These are phyloP conservation scores for Pseudonaja textilis DNA, from an alignment of 2,113 vertebrate genomes.

Conservation along the genomic window DNA sequence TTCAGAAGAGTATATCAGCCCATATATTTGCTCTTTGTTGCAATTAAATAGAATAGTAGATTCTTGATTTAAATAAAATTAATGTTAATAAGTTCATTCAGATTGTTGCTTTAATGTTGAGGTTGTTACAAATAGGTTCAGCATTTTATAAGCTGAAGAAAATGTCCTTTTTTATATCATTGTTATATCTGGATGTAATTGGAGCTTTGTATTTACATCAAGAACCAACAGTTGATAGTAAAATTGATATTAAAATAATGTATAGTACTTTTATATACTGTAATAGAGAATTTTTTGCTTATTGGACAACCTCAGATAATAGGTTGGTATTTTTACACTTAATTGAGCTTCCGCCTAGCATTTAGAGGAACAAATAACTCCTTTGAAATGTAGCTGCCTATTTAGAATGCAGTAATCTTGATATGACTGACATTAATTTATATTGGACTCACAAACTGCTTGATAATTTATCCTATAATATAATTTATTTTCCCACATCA, in stretches of 20 bases:
- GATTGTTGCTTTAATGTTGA: no score
- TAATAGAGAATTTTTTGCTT: neutral
- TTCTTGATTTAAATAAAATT: neutral
- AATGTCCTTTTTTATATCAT: neutral
- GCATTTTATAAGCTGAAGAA: neutral
- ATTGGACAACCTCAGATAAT: neutral
- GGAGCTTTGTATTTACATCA: neutral
- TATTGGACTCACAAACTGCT: neutral
- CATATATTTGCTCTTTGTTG: neutral
- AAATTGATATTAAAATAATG: neutral
- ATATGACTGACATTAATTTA: neutral
- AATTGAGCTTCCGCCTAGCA: neutral
- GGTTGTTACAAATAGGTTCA: neutral
- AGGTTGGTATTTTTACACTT: neutral
- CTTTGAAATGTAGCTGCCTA: neutral
- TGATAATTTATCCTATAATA: neutral
- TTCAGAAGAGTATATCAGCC: neutral
- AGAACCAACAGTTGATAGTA: neutral
- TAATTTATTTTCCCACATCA: no score
- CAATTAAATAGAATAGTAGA: neutral
- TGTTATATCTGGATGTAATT: neutral
- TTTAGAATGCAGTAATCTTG: neutral
- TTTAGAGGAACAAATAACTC: neutral
- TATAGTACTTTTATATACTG: neutral
- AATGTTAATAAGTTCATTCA: neutral